These are phyloP conservation scores for Tachysurus fulvidraco DNA, from an alignment of 2,113 vertebrate species.

Conservation along the genomic window DNA sequence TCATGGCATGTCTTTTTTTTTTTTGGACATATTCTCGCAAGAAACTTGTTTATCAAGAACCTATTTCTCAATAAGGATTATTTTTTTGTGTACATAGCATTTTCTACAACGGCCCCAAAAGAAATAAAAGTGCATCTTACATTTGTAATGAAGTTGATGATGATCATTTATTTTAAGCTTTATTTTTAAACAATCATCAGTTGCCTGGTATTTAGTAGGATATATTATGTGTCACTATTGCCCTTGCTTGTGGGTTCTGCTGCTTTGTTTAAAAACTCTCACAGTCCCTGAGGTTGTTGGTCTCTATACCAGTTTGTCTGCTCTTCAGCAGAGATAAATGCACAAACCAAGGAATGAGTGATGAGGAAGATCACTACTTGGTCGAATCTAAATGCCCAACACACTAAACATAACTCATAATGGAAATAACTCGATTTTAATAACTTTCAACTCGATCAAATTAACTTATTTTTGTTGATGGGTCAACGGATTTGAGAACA, in stretches of 20 bases:
- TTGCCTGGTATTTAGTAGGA: constrained; percentile 36
- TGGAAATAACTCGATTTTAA: constrained; percentile 20
- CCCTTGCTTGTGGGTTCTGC: constrained; percentile 1
- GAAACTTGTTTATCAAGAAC: neutral
- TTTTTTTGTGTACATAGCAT: constrained; percentile 49
- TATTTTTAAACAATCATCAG: constrained; percentile 41
- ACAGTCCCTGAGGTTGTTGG: constrained; percentile 53
- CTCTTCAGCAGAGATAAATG: constrained; percentile 10
- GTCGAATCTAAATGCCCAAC: neutral
- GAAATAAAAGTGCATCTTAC: neutral
- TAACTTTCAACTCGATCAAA: constrained; percentile 14
- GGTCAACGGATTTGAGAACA: neutral
- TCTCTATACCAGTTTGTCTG: constrained; percentile 12
- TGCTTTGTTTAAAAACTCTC: constrained; percentile 18
- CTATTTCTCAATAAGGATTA: neutral
- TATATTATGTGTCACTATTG: neutral
- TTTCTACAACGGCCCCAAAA: constrained; percentile 35
- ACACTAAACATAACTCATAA: constrained; percentile 5
- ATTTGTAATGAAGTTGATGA: constrained; percentile 12
- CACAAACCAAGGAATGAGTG: constrained; percentile 18
- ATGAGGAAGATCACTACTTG: constrained; percentile 1
- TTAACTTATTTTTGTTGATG: neutral
- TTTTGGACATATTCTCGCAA: neutral
- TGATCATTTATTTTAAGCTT: constrained; percentile 28
- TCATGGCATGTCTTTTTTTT: constrained; percentile 20